These are phyloP conservation scores for Uropetala carovei DNA, from an alignment of 2,888 invertebrate genomes.

Conservation along the genomic window DNA sequence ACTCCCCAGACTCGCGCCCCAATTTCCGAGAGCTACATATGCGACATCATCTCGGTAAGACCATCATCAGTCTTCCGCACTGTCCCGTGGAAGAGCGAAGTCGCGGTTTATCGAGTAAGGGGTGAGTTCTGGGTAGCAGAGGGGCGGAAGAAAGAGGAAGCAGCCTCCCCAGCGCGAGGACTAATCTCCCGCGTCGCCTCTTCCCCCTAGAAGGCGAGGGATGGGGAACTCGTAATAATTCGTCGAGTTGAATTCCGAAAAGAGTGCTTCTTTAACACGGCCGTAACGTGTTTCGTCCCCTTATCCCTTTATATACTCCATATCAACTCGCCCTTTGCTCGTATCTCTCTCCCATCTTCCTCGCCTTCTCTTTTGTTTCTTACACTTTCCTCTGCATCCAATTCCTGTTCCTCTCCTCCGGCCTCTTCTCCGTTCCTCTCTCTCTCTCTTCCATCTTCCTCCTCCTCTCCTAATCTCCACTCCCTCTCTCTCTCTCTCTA, in stretches of 20 bases:
- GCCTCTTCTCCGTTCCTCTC: neutral
- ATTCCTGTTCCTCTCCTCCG: neutral
- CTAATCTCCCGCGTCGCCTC: neutral
- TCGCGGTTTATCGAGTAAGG: too few species aligned
- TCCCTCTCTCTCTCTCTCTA: neutral
- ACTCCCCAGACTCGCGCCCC: too few species aligned
- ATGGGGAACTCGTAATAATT: too few species aligned
- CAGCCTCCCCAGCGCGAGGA: too few species aligned
- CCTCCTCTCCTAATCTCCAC: neutral
- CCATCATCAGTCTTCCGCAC: slow-evolving; percentile 8
- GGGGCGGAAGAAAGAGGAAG: too few species aligned
- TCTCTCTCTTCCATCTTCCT: neutral
- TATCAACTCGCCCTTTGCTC: neutral
- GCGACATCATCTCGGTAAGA: slow-evolving; percentile 1
- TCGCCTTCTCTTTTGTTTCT: neutral
- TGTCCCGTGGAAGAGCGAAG: too few species aligned
- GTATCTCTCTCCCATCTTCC: neutral
- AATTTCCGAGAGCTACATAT: neutral
- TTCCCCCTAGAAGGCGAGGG: too few species aligned
- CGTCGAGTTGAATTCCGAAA: neutral
- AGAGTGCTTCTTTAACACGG: neutral
- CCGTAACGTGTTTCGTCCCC: neutral
- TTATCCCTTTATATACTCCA: neutral
- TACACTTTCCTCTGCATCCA: neutral
- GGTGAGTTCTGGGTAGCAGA: too few species aligned